These are phyloP conservation scores for Zaprionus camerounensis DNA, from an alignment of 1,140 invertebrate genomes.

Conservation along the genomic window DNA sequence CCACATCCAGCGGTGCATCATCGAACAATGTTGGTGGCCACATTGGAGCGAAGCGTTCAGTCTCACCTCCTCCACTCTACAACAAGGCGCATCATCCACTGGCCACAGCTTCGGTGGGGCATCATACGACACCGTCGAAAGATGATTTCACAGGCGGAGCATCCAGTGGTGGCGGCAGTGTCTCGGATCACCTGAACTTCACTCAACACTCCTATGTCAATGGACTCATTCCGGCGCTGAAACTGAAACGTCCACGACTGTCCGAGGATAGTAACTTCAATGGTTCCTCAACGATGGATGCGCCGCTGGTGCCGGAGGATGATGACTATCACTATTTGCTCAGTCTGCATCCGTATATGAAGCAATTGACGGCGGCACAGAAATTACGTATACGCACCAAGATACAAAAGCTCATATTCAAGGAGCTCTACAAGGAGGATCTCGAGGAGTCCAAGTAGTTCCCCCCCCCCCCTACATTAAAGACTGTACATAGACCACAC, in stretches of 20 bases:
- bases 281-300: slow-evolving; percentile 81
- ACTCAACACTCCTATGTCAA: slow-evolving; percentile 81
- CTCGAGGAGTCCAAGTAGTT: slow-evolving; percentile 81
- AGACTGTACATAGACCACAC: slow-evolving; percentile 71
- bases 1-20: slow-evolving; percentile 54
- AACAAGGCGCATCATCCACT: slow-evolving; percentile 80
- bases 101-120: slow-evolving; percentile 48
- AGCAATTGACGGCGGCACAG: slow-evolving; percentile 77
- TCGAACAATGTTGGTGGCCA: slow-evolving; percentile 38
- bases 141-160: slow-evolving; percentile 51
- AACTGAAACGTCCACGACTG: slow-evolving; percentile 74
- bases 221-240: slow-evolving; percentile 76
- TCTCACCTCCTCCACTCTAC: slow-evolving; percentile 76
- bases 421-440: slow-evolving; percentile 84
- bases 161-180: not conserved
- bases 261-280: slow-evolving; percentile 83
- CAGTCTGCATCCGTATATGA: slow-evolving; percentile 83
- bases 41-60: slow-evolving; percentile 66
- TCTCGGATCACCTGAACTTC: slow-evolving; percentile 70
- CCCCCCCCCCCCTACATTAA: slow-evolving; percentile 26
- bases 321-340: slow-evolving; percentile 84
- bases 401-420: slow-evolving; percentile 84
- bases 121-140: slow-evolving; percentile 54
- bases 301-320: slow-evolving; percentile 74
- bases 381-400: slow-evolving; percentile 82